Base-by-base conservation (phyloP, 2,888 invertebrate genomes). In the Boloria euphrosyne region DNA sequence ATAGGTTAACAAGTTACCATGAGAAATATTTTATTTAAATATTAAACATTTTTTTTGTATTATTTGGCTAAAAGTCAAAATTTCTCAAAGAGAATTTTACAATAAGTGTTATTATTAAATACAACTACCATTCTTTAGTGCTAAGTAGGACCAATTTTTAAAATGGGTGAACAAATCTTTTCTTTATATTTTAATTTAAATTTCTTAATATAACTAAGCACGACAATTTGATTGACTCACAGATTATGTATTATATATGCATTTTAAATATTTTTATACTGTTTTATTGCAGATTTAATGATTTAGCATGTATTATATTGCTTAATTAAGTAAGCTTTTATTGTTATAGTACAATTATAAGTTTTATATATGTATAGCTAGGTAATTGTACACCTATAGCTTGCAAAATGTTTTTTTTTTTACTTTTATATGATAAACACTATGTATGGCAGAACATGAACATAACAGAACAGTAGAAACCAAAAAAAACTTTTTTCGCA, bases 41-140 rank as follows among this genome's bases (percentile, higher is more conserved):
- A 22, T 2, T 47, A 16, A 14, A 31, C n/a, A 27, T 5, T 49
- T 38, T 49, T 38, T 49, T 46, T 27, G 13, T 49, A 22, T 51
- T 58, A 65, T 58, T 58, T 59, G 64, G 64, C 64, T 65, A 22
- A 16, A 47, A 65, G 64, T 44, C 58, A 59, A 44, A 51, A n/a
- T 38, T 13, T 65, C 64, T 65, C 64, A 31, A 52, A 65, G 64
- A 59, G 64, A 64, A 51, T 43, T 6, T 43, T 50, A 50, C 27
- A 46, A 49, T 58, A 58, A 58, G 58, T 59, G 13, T 38, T 59
- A 38, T 17, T 49, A 46, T 57, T n/a, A 13, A 44, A 46, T 44
- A 16, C 16, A 18, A 17, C 31, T 22, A 57, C 22, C 31, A 38
- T 46, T 22, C 13, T 47, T 14, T 58, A 49, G 27, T 27, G 47